These are phyloP conservation scores for Himalopsyche tibetana DNA, from an alignment of 2,888 invertebrate genomes.

Conservation along the genomic window DNA sequence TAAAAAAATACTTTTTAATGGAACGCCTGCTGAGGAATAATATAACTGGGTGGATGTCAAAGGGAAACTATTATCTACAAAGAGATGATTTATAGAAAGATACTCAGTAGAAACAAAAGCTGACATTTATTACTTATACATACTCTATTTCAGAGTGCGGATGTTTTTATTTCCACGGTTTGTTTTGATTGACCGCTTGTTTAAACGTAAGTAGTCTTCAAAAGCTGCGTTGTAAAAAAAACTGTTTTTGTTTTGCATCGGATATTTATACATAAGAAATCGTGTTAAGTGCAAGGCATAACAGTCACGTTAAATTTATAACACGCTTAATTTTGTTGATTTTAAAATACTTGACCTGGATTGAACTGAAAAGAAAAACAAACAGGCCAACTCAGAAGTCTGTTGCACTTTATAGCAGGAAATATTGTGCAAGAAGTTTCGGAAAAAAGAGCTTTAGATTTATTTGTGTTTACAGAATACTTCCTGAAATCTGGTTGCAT, in stretches of 20 bases:
- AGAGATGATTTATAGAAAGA: too few species aligned
- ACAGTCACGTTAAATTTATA: slow-evolving; percentile 1
- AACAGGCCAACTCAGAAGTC: background rate
- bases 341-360: slow-evolving; percentile 34
- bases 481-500: background rate
- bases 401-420: slow-evolving; percentile 17
- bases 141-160: too few species aligned
- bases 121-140: too few species aligned
- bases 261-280: background rate
- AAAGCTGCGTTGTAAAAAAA: background rate
- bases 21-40: too few species aligned
- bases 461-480: background rate
- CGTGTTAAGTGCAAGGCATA: background rate
- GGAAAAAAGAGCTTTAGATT: background rate
- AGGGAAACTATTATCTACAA: too few species aligned
- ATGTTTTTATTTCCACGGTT: background rate
- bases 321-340: slow-evolving; percentile 18
- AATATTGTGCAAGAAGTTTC: slow-evolving; percentile 21
- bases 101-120: too few species aligned
- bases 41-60: too few species aligned
- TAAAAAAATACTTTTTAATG: too few species aligned
- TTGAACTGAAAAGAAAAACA: slow-evolving; percentile 37
- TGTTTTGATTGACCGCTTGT: background rate
- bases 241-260: background rate
- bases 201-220: background rate